Base-by-base conservation (phyloP, 2,113 vertebrate genomes). In the Aleadryas rufinucha region DNA sequence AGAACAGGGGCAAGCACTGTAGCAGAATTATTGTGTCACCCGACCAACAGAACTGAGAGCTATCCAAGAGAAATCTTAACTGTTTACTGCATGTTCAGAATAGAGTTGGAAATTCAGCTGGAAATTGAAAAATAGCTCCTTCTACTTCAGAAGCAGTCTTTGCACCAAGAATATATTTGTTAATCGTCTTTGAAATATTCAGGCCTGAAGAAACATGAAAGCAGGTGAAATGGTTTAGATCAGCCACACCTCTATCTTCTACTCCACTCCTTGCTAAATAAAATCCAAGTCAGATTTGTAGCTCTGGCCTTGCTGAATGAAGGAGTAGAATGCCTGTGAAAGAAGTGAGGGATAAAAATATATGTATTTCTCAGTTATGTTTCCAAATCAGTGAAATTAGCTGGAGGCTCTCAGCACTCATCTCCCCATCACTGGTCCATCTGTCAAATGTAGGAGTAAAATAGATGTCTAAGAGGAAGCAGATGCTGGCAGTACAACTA, bases 311-410 rank as follows among this genome's bases (percentile, higher is more conserved):
- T 83, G 60, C 70, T 94, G 77, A 95, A 95, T 93, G 93, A 81
- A 74, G 35, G 75, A 95, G 54, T 76, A 88, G 88, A 85, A 72
- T 0, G n/a, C 20, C 53, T 69, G 42, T 83, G 65, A 80, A 86
- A 91, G 74, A 37, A 90, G 23, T 12, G 8, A 91, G 69, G 24
- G 63, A 84, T 79, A 91, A 94, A 95, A 89, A 87, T 83, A 84
- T 1, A 54, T 20, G 28, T 47, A 66, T 87, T 88, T 93, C 87
- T 88, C 90, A 37, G 87, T 56, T 94, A 77, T n/a, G 44, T 84
- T 96, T 94, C 85, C 63, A 86, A 86, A 88, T 90, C 49, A 39
- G 71, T 76, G 59, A 84, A 88, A 90, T 77, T 86, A 92, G 59
- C 47, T 1, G 7, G 71, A 94, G 71, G 66, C 61, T 89, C 72